Evolutionary conservation across 2,113 vertebrate genomes (phyloP).

Genomic region (Microcebus tavaratra): DNA sequence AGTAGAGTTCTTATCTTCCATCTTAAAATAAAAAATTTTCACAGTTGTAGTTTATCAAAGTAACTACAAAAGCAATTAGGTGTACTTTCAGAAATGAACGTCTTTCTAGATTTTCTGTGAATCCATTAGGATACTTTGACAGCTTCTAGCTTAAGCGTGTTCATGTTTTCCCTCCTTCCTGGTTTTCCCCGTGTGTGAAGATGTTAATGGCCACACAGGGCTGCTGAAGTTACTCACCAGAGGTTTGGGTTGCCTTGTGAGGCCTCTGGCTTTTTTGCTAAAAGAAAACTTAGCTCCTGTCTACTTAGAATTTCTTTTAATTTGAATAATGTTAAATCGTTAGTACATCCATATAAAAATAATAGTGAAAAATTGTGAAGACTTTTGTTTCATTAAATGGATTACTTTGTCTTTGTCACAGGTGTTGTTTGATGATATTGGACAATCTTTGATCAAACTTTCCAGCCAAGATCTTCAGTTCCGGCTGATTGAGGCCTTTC

Average conservation of each 20-base stretch:
- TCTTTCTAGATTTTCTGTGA: background rate
- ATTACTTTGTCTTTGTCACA: slow-evolving; percentile 64
- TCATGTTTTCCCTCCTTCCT: accelerated
- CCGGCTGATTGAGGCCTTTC: slow-evolving; percentile 88
- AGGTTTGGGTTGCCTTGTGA: background rate
- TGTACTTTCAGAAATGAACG: background rate
- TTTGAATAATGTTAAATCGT: background rate
- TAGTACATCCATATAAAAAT: background rate
- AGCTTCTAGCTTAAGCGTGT: background rate
- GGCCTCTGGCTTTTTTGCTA: background rate
- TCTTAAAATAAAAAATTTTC: background rate
- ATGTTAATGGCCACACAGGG: accelerated
- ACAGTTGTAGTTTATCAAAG: background rate
- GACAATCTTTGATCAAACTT: slow-evolving; percentile 91
- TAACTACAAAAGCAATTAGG: background rate
- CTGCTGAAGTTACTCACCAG: no score
- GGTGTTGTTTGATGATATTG: slow-evolving; percentile 97
- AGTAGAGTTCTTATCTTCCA: background rate
- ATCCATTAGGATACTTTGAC: background rate
- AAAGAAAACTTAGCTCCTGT: background rate
- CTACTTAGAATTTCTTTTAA: background rate
- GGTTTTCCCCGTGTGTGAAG: accelerated
- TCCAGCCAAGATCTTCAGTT: slow-evolving; percentile 85
- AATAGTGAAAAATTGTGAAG: background rate
- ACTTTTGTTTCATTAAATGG: background rate